Percentiles rank a stretch among this genome's conserved stretches.
Evolutionary conservation across 2,797 vertebrate genomes (phyloP).

Genomic region (Coluber constrictor): DNA sequence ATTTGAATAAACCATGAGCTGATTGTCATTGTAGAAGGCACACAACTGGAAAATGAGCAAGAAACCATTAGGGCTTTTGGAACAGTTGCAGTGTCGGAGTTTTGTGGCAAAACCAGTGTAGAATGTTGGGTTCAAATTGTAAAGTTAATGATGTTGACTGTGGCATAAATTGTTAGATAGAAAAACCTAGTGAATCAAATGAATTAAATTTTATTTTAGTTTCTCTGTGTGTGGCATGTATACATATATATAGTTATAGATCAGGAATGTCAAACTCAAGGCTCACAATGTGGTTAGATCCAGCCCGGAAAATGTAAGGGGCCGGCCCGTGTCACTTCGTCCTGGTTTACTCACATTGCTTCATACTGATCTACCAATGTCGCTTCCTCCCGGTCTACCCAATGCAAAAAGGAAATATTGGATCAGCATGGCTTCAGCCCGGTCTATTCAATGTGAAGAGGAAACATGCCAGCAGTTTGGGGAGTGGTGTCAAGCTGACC

Average conservation of each 20-base stretch:
- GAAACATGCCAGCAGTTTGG: too few species aligned
- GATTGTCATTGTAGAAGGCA: neutral
- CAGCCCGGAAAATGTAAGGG: too few species aligned
- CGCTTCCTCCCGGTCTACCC: too few species aligned
- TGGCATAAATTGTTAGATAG: neutral
- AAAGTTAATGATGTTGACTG: neutral
- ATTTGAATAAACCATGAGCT: neutral
- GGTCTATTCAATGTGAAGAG: too few species aligned
- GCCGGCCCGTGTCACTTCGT: fast-evolving
- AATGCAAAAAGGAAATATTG: too few species aligned
- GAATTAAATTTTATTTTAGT: neutral
- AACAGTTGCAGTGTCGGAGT: neutral
- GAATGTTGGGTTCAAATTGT: neutral
- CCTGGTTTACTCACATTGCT: too few species aligned
- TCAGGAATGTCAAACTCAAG: too few species aligned
- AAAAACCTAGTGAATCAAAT: neutral
- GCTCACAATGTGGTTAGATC: too few species aligned
- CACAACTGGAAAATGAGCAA: neutral
- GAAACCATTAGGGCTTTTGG: neutral
- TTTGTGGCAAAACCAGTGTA: neutral
- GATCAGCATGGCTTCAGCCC: too few species aligned
- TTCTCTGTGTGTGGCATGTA: neutral
- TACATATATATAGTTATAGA: neutral
- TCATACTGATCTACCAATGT: too few species aligned
- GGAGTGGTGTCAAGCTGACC: too few species aligned